Percentiles rank a stretch among this genome's conserved stretches.
phyloP scores from a whole-genome alignment of 2,888 invertebrate genomes.

The Xanthorhoe spadicearia region DNA sequence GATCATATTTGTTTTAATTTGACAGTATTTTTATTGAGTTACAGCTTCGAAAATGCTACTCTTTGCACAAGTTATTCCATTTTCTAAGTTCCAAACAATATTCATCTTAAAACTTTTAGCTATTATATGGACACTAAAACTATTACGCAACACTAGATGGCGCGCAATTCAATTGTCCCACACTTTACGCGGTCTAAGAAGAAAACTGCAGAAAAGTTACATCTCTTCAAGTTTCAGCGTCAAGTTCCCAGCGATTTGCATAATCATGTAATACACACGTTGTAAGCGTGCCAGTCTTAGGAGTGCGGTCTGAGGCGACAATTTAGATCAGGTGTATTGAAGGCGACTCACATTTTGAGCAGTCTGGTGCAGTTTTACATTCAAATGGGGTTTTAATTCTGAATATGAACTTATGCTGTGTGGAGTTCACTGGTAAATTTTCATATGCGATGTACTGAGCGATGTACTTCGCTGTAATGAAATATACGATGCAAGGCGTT shows the following conservation, averaged over 20 bases:
- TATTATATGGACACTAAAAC: conserved; percentile 1
- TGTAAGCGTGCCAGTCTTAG: conserved; percentile 5
- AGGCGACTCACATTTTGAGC: conserved; percentile 1
- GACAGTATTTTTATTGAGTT: no score
- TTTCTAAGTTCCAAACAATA: not conserved
- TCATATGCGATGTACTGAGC: not conserved
- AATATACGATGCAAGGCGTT: no score
- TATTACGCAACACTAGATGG: conserved; percentile 11
- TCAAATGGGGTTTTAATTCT: not conserved
- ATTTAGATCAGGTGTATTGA: conserved; percentile 3
- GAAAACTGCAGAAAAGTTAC: conserved; percentile 28
- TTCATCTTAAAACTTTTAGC: not conserved
- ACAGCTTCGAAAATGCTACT: not conserved
- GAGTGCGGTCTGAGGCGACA: conserved; percentile 1
- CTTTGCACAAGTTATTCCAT: not conserved
- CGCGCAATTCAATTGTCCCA: conserved; percentile 22
- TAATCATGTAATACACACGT: conserved; percentile 33
- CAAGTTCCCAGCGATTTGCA: conserved; percentile 30
- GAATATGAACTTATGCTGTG: not conserved
- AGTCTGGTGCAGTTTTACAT: not conserved
- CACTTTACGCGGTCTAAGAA: conserved; percentile 17
- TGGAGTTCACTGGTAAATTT: not conserved
- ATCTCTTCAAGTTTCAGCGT: conserved; percentile 17
- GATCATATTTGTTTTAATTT: no score
- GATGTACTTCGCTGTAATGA: no score